Percentiles rank a stretch among this genome's conserved stretches.
Conservation (phyloP, 2,797 vertebrate genomes). For the Podarcis lilfordi region DNA sequence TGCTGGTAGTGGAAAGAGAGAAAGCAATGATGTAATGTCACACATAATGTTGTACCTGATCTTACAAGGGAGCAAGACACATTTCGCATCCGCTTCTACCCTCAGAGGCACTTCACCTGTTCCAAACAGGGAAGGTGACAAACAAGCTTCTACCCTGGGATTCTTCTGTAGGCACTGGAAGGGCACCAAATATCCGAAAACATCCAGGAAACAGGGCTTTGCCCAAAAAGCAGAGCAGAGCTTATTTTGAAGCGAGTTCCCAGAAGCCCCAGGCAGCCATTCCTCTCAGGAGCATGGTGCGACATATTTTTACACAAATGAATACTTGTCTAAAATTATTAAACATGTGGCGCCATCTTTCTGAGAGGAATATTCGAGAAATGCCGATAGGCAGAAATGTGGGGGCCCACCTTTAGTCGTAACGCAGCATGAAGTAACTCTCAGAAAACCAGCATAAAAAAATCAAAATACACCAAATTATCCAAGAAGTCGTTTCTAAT, state of each 20-base stretch:
- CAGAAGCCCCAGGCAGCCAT: background rate
- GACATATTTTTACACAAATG: background rate
- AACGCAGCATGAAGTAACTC: background rate
- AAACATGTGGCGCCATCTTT: too few relatives aligned
- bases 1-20: background rate
- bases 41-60: background rate
- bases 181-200: background rate
- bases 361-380: background rate
- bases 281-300: background rate
- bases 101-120: background rate
- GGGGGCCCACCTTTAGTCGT: background rate
- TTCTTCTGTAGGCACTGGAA: background rate
- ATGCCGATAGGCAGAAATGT: background rate
- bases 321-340: background rate
- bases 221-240: too few relatives aligned
- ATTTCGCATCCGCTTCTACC: background rate
- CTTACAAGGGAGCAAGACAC: background rate
- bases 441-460: background rate
- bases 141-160: background rate
- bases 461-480: background rate
- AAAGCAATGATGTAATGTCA: background rate
- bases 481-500: background rate
- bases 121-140: background rate
- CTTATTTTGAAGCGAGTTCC: background rate
- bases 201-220: background rate